Evolutionary conservation across 1,140 invertebrate genomes (phyloP).

Genomic region (Antheraea mylitta): DNA sequence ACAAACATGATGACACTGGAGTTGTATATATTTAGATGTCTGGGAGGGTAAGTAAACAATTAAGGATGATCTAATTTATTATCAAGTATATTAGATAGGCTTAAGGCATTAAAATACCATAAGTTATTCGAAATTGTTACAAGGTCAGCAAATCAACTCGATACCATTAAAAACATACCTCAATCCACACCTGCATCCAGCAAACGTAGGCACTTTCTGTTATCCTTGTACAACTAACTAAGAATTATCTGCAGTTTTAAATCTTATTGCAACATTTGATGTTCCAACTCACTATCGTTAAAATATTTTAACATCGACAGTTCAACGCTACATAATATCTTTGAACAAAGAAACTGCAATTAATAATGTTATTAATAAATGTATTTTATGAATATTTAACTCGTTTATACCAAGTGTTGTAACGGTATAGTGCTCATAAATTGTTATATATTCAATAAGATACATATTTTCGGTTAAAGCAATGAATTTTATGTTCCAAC

Average conservation of each 20-base stretch:
- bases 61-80: no score
- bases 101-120: no score
- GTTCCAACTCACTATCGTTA: not conserved
- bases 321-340: not conserved
- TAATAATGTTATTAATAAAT: not conserved
- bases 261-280: conserved; percentile 16
- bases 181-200: not conserved
- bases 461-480: no score
- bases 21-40: no score
- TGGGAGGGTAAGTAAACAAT: no score
- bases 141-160: not conserved
- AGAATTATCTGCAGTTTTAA: conserved; percentile 14
- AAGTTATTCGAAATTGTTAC: not conserved
- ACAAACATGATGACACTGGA: no score
- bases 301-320: not conserved
- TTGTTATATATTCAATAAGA: not conserved
- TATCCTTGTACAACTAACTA: conserved; percentile 15
- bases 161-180: not conserved
- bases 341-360: conserved; percentile 3
- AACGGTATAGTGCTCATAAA: not conserved
- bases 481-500: no score
- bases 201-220: conserved; percentile 13
- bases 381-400: not conserved
- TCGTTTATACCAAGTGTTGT: not conserved
- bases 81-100: no score